Evolutionary conservation across 2,888 invertebrate genomes (phyloP).

Genomic region (Allophyes oxyacanthae): DNA sequence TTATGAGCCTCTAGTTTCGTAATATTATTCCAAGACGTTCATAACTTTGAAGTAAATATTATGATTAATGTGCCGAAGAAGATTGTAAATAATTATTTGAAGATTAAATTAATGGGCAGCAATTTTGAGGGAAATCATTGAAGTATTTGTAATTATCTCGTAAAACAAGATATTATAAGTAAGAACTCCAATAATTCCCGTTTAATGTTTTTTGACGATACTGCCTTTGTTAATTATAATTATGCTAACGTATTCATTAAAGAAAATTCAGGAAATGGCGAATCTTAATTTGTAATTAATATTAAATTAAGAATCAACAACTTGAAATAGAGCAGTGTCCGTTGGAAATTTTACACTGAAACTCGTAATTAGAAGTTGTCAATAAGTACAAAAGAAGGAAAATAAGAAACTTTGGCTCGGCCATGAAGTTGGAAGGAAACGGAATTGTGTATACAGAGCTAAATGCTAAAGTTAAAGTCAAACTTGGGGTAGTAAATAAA

Average conservation of each 20-base stretch:
- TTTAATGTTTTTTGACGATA: conserved; percentile 48
- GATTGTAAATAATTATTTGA: neutral
- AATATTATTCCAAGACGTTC: too few relatives aligned
- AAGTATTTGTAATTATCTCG: conserved; percentile 30
- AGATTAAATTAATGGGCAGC: neutral
- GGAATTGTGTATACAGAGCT: conserved; percentile 17
- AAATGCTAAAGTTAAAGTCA: conserved; percentile 10
- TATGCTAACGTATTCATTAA: conserved; percentile 21
- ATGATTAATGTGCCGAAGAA: conserved; percentile 1
- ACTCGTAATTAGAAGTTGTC: conserved; percentile 33
- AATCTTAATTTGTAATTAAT: conserved; percentile 29
- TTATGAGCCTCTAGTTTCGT: too few relatives aligned
- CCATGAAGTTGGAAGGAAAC: conserved; percentile 23
- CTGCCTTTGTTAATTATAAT: conserved; percentile 29
- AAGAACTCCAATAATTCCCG: conserved; percentile 27
- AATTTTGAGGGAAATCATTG: conserved; percentile 3
- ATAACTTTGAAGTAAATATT: conserved; percentile 1
- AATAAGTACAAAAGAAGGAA: conserved; percentile 35
- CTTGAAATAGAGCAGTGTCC: neutral
- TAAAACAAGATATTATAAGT: conserved; percentile 38
- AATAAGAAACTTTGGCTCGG: conserved; percentile 26
- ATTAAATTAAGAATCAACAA: conserved; percentile 25
- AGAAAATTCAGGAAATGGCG: conserved; percentile 4
- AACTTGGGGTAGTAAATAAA: conserved; percentile 13
- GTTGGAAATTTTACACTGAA: conserved; percentile 5